Evolutionary conservation across 1,140 invertebrate species (phyloP).

Genomic region (Drosophila chauvacae): DNA sequence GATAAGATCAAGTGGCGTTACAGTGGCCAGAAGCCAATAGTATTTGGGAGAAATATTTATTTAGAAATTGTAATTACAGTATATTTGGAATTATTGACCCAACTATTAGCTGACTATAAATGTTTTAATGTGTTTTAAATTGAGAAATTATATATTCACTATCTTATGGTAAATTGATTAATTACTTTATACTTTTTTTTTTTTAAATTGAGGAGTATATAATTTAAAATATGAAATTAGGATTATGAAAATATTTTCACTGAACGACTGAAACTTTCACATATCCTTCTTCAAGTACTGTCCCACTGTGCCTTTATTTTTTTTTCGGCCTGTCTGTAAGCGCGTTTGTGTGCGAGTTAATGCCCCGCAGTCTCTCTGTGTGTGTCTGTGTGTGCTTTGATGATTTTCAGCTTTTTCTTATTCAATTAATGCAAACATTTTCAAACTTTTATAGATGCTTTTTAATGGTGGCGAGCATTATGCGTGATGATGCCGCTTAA

Average conservation of each 20-base stretch:
- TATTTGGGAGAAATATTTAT: neutral
- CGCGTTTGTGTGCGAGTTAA: slow-evolving; percentile 31
- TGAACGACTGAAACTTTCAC: neutral
- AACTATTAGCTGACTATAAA: neutral
- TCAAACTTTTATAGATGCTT: slow-evolving; percentile 66
- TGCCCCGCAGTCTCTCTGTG: slow-evolving; percentile 17
- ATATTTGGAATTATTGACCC: neutral
- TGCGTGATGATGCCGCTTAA: slow-evolving; percentile 13
- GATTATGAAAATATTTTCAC: neutral
- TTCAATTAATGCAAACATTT: slow-evolving; percentile 73
- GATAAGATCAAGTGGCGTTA: slow-evolving; percentile 15
- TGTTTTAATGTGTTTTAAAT: neutral
- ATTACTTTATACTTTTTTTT: no score
- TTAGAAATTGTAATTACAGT: neutral
- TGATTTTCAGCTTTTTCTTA: slow-evolving; percentile 67
- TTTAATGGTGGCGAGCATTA: slow-evolving; percentile 53
- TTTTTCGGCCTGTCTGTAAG: slow-evolving; percentile 35
- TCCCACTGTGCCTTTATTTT: slow-evolving; percentile 46
- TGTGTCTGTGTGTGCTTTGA: slow-evolving; percentile 47
- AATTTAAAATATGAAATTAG: no score
- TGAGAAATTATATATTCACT: no score
- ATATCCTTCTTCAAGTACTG: neutral
- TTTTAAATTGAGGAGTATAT: no score
- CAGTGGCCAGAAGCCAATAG: neutral
- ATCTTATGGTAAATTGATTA: no score